Evolutionary conservation across 2,113 vertebrate genomes (phyloP), one percentile per base, ranked within the genome.

Genomic region (Himantopus leucocephalus): DNA sequence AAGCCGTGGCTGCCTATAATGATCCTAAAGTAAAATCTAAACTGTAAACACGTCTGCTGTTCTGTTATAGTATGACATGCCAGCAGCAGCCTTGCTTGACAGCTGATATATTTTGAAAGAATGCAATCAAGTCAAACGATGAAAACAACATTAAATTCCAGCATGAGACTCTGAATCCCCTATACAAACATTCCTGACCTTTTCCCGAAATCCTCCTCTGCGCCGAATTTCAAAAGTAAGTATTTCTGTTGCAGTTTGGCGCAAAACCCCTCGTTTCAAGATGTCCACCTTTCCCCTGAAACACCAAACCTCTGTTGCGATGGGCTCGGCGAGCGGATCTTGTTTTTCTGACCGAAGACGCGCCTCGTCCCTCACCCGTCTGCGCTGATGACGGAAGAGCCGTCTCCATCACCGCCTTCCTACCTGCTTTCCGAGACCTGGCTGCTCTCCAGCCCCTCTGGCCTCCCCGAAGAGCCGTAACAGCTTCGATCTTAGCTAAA

Each of bases 291-390:
- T 92, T 85, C 11, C 21, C 53, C 72, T 24, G 67, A 60, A 80
- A 68, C 2, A 9, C 43, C 72, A 92, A 91, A n/a, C 39, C 43
- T 85, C 20, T 56, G 26, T 22, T 70, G 35, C 7, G 4, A 22
- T 39, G 3, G 0, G 26, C 71, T 43, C 10, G 0, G 66, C 2
- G 2, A 35, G 12, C 4, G 24, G 24, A 10, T 71, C 74, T 62
- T 37, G 52, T 34, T 85, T 55, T 75, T 63, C 52, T 35, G 37
- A 22, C 16, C 41, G 53, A 48, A 74, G 10, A 11, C 2, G 27
- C 0, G 1, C 34, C 32, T 37, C 0, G 0, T 48, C 32, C 35
- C 47, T 71, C 47, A 3, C 21, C 29, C 10, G 0, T 58, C 43
- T 0, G 0, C n/a, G 39, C 39, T 70, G 71, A 39, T 52, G 55